Evolutionary conservation across 2,888 invertebrate species (phyloP).

Genomic region (Allygus modestus): DNA sequence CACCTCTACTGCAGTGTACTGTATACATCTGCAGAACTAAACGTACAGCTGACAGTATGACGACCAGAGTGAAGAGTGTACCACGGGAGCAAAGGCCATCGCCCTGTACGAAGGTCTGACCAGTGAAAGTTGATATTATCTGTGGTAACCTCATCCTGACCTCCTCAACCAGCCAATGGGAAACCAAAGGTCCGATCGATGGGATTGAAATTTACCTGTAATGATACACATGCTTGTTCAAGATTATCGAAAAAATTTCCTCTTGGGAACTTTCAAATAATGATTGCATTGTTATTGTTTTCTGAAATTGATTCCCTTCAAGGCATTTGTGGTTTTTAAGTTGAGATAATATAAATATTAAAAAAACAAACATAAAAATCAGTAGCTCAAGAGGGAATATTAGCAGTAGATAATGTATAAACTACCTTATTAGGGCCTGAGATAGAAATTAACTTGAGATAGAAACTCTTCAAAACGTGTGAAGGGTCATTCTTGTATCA

Average conservation of each 20-base stretch:
- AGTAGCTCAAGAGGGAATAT: no score
- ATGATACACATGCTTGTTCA: neutral
- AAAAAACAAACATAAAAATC: no score
- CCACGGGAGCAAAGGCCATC: conserved; percentile 8
- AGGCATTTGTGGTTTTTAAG: no score
- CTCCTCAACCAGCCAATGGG: conserved; percentile 18
- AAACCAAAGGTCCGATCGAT: neutral
- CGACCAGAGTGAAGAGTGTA: neutral
- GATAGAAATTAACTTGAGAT: no score
- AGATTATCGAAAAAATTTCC: neutral
- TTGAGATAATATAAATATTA: no score
- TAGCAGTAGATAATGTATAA: no score
- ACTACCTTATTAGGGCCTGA: no score
- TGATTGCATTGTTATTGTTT: neutral
- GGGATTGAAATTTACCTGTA: conserved; percentile 23
- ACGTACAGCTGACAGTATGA: no score
- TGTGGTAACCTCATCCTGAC: conserved; percentile 18
- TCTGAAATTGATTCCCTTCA: neutral
- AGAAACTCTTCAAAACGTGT: no score
- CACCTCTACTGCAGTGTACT: no score
- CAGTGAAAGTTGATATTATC: conserved; percentile 37
- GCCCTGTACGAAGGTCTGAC: neutral
- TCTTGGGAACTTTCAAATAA: neutral
- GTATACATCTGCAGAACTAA: no score
- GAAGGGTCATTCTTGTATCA: no score